Conservation (phyloP, 2,113 vertebrate species). For the Equus przewalskii region DNA sequence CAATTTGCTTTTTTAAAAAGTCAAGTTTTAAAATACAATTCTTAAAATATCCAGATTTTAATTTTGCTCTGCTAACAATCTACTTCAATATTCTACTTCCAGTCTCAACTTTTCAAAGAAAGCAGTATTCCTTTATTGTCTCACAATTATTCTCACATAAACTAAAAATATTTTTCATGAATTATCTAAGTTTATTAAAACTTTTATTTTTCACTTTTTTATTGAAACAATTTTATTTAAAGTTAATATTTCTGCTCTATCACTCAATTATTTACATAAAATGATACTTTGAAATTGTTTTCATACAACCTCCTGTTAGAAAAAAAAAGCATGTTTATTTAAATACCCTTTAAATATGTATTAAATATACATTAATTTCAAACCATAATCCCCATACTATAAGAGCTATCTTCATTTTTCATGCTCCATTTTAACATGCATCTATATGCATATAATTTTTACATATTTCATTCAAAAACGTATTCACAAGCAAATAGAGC, state of each 20-base stretch:
- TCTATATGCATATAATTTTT: not conserved
- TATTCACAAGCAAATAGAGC: not conserved
- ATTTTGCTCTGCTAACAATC: conserved; percentile 78
- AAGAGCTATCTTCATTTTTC: not conserved
- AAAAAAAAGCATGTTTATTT: not conserved
- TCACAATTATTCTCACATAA: not conserved
- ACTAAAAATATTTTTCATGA: accelerated
- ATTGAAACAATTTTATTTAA: conserved; percentile 17
- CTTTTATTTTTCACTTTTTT: not conserved
- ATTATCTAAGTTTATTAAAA: not conserved
- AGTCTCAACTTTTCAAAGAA: not conserved
- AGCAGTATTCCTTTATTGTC: not conserved
- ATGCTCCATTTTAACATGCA: not conserved
- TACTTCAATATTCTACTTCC: conserved; percentile 47
- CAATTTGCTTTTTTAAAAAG: conserved; percentile 84
- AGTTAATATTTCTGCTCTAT: not conserved
- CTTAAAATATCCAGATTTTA: conserved; percentile 82
- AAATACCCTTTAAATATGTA: not conserved
- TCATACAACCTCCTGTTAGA: not conserved
- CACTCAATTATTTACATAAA: not conserved
- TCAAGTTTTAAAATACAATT: conserved; percentile 81
- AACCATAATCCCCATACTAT: not conserved
- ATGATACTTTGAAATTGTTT: conserved; percentile 19
- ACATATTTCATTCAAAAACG: conserved; percentile 50
- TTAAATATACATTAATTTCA: not conserved